Evolutionary conservation across 2,888 invertebrate species (phyloP).

Genomic region (Nemotelus nigrinus): DNA sequence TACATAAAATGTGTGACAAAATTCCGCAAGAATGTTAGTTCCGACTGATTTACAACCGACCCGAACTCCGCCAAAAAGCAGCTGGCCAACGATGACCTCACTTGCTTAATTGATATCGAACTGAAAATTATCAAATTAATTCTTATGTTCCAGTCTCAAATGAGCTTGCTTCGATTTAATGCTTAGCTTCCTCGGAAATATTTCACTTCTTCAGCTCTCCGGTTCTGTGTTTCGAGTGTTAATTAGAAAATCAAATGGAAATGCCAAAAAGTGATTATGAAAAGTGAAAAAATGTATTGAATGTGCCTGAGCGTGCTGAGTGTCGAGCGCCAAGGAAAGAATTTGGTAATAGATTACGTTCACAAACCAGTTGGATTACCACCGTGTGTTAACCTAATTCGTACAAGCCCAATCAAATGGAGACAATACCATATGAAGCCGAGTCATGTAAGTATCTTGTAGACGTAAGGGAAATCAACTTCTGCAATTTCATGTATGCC

Average conservation of each 20-base stretch:
- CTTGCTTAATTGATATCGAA: no score
- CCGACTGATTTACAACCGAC: no score
- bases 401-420: constrained; percentile 37
- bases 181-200: no score
- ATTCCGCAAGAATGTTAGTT: no score
- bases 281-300: neutral
- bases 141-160: no score
- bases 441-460: constrained; percentile 46
- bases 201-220: no score
- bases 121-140: no score
- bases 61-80: no score
- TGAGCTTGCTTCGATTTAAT: no score
- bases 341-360: neutral
- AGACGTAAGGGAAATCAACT: constrained; percentile 17
- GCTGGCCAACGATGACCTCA: no score
- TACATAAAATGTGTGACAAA: no score
- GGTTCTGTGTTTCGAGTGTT: neutral
- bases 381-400: constrained; percentile 5
- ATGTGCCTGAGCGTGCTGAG: neutral
- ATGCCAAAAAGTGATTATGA: neutral
- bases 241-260: neutral
- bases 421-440: constrained; percentile 38
- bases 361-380: constrained; percentile 25
- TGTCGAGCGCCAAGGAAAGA: neutral
- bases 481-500: neutral